Evolutionary conservation across 92 coral and sea anemone species (phyloP).

Genomic region (Heliopora coerulea): DNA sequence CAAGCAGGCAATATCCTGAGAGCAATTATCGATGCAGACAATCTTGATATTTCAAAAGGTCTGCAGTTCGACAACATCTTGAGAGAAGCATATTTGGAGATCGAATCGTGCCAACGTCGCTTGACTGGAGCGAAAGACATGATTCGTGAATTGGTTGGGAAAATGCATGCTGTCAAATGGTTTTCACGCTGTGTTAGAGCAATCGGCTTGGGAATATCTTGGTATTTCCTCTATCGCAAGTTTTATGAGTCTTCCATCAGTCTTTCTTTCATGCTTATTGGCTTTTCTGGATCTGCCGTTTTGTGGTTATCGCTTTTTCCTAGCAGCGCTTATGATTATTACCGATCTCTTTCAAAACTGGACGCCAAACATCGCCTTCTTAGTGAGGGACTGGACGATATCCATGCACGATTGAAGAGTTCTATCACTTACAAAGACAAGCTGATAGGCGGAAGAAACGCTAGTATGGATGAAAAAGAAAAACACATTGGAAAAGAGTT

Average conservation of each 20-base stretch:
- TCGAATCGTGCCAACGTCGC: slow-evolving; percentile 7
- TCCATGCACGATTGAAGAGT: slow-evolving; percentile 5
- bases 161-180: slow-evolving; percentile 32
- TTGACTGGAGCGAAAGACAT: slow-evolving; percentile 16
- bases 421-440: slow-evolving; percentile 8
- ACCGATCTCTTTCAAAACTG: slow-evolving; percentile 9
- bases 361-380: slow-evolving; percentile 6
- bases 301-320: slow-evolving; percentile 11
- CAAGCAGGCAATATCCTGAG: slow-evolving; percentile 15
- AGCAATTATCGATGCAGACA: slow-evolving; percentile 11
- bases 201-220: slow-evolving; percentile 10
- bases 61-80: slow-evolving; percentile 26
- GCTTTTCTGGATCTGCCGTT: slow-evolving; percentile 3
- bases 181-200: slow-evolving; percentile 18
- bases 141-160: neutral
- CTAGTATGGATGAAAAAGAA: no score
- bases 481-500: no score
- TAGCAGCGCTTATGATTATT: neutral
- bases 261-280: neutral
- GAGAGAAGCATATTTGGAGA: slow-evolving; percentile 8
- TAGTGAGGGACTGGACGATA: neutral
- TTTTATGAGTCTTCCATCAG: slow-evolving; percentile 1
- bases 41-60: slow-evolving; percentile 6
- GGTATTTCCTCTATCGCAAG: slow-evolving; percentile 15
- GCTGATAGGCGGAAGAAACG: no score